Evolutionary conservation across 2,888 invertebrate genomes (phyloP).

Genomic region (Drosophila engyochracea): DNA sequence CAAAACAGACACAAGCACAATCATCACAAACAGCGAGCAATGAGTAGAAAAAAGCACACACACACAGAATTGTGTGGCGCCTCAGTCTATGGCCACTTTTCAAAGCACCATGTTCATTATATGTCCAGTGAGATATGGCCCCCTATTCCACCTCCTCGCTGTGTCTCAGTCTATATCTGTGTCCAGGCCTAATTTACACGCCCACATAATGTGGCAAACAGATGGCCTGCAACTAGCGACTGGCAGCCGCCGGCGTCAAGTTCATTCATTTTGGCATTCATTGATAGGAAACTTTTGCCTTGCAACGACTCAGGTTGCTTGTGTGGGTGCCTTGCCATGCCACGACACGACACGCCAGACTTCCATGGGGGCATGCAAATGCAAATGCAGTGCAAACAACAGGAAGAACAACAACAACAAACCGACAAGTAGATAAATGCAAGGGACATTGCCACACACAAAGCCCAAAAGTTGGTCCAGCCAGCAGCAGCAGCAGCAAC

Average conservation of each 20-base stretch:
- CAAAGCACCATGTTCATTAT: slow-evolving; percentile 62
- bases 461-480: slow-evolving; percentile 52
- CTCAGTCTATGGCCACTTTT: slow-evolving; percentile 30
- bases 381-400: slow-evolving; percentile 58
- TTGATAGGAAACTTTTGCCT: slow-evolving; percentile 52
- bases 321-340: slow-evolving; percentile 30
- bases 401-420: slow-evolving; percentile 30
- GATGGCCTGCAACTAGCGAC: slow-evolving; percentile 22
- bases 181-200: slow-evolving; percentile 63
- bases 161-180: not conserved
- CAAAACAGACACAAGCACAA: slow-evolving; percentile 10
- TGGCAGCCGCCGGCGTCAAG: slow-evolving; percentile 47
- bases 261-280: slow-evolving; percentile 75
- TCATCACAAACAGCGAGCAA: not conserved
- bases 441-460: slow-evolving; percentile 34
- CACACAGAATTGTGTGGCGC: slow-evolving; percentile 23
- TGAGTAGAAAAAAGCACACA: not conserved
- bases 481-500: slow-evolving; percentile 8
- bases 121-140: slow-evolving; percentile 22
- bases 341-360: slow-evolving; percentile 14
- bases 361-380: slow-evolving; percentile 16
- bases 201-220: slow-evolving; percentile 54
- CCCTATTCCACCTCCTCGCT: not conserved
- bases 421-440: slow-evolving; percentile 60
- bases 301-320: slow-evolving; percentile 29